These are phyloP conservation scores for Heliothis virescens DNA, from an alignment of 1,140 invertebrate genomes.

Conservation along the genomic window DNA sequence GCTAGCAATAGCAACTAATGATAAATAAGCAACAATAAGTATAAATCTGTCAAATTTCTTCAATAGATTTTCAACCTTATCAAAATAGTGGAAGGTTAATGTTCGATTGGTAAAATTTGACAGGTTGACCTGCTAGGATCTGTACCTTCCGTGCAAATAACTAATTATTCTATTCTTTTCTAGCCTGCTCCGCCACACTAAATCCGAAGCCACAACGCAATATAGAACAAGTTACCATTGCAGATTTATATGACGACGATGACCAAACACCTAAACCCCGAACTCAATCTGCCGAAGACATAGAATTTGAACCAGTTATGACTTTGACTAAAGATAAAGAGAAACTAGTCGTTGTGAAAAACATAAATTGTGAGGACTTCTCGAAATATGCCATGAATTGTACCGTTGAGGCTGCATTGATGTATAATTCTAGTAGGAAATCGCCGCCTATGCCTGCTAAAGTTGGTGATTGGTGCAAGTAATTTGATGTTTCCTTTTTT, in stretches of 20 bases:
- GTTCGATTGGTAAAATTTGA: too few species aligned
- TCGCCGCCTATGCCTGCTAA: slow-evolving; percentile 68
- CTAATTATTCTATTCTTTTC: too few species aligned
- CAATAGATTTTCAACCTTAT: too few species aligned
- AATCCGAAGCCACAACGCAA: neutral
- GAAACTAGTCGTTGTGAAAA: slow-evolving; percentile 55
- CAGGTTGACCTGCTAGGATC: too few species aligned
- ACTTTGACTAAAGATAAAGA: slow-evolving; percentile 56
- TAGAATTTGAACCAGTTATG: slow-evolving; percentile 66
- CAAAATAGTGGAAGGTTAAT: too few species aligned
- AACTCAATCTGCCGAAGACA: slow-evolving; percentile 45
- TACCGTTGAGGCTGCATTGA: slow-evolving; percentile 65
- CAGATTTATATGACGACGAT: slow-evolving; percentile 63
- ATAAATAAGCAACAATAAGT: too few species aligned
- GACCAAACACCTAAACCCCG: slow-evolving; percentile 43
- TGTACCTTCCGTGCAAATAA: too few species aligned
- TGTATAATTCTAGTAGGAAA: slow-evolving; percentile 73
- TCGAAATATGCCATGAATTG: slow-evolving; percentile 70
- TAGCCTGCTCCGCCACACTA: too few species aligned
- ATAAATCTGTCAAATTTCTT: too few species aligned
- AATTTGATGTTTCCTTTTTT: slow-evolving; percentile 7
- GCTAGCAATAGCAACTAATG: too few species aligned
- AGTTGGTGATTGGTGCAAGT: slow-evolving; percentile 76
- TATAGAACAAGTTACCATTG: slow-evolving; percentile 15
- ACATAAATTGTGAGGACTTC: slow-evolving; percentile 75